Evolutionary conservation across 2,797 vertebrate genomes (phyloP), one percentile per base, ranked within the genome.

Genomic region (Galagoides demidoff): DNA sequence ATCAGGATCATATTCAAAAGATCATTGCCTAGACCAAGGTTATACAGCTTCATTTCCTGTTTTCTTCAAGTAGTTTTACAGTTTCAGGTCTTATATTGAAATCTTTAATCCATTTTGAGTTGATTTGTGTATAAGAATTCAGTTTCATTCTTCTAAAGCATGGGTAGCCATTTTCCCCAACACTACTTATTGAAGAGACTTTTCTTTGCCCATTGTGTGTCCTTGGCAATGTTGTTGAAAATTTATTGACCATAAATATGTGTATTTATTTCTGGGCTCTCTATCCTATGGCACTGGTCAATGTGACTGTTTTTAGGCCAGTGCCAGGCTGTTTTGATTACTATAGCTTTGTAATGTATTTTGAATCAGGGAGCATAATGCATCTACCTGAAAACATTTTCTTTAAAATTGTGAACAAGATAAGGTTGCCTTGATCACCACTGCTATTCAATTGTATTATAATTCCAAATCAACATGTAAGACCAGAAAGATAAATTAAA

Each of bases 391-490:
- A 55, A 93, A 77, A 39, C 34, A 74, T 57, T 89, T 12, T 83
- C 55, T 85, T 89, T 78, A 85, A 85, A 20, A 85, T 7, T 23
- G 7, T 79, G 22, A 95, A 52, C 4, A 76, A 89, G 55, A 71
- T 11, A 85, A 71, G 3, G 6, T 45, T 94, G 63, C 81, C n/a
- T 73, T 39, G 91, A 37, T 73, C 34, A 55, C 17, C 4, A 49
- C 34, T 95, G 71, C 27, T n/a, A 52, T 66, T 94, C 27, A 92
- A 27, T 52, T 84, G 25, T 43, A 49, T 74, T 87, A 66, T n/a
- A 34, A 25, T 88, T 95, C 19, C 14, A 29, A 95, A 61, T 22
- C 45, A 92, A 87, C 17, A 73, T n/a, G 22, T 49, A 87, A 95
- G 49, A 45, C 20, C 73, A 77, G 77, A 57, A 92, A 74, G 85